These are phyloP conservation scores for Apteryx mantelli DNA, from an alignment of 2,113 vertebrate species.

Conservation along the genomic window DNA sequence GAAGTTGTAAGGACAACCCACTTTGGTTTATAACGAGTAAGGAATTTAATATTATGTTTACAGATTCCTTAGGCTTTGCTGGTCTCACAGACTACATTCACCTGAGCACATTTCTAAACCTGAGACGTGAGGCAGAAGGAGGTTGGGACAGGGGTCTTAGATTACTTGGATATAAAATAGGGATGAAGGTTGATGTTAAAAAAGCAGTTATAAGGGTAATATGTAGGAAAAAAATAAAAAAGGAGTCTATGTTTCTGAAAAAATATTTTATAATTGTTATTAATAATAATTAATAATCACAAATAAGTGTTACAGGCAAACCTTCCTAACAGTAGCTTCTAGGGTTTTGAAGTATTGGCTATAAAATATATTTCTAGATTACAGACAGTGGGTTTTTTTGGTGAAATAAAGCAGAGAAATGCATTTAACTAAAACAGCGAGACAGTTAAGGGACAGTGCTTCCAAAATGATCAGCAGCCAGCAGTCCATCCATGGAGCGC, in stretches of 20 bases:
- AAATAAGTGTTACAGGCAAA: background rate
- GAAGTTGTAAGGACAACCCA: conserved; percentile 70
- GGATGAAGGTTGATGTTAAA: background rate
- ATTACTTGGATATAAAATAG: background rate
- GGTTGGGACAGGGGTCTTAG: background rate
- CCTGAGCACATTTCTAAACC: background rate
- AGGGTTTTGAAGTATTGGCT: background rate
- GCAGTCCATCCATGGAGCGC: background rate
- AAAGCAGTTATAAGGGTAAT: background rate
- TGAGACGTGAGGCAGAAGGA: background rate
- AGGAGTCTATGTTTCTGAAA: background rate
- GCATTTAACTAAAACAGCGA: background rate
- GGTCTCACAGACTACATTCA: background rate
- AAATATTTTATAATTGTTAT: background rate
- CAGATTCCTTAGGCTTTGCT: conserved; percentile 11
- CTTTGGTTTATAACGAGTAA: conserved; percentile 46
- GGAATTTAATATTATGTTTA: conserved; percentile 49
- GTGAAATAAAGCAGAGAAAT: background rate
- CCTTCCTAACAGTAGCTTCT: background rate
- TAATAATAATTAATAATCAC: background rate
- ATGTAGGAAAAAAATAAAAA: background rate
- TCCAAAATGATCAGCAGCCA: background rate
- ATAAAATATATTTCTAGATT: background rate
- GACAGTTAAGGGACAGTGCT: background rate
- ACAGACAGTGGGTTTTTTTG: background rate